Conservation (phyloP, 2,113 vertebrate genomes). For the Ramphastos sulfuratus region DNA sequence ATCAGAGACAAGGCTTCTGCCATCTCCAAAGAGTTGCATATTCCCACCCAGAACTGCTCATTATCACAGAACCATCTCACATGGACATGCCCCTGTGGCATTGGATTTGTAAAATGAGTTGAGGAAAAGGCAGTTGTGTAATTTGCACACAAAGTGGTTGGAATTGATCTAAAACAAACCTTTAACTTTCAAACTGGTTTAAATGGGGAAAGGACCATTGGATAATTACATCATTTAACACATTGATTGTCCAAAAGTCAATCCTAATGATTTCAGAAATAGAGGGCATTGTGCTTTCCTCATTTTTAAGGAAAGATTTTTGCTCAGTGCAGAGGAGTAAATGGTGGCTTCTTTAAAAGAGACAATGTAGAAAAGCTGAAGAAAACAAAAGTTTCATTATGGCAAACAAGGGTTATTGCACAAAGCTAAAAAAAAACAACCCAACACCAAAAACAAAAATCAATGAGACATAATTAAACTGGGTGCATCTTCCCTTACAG, state of each 20-base stretch:
- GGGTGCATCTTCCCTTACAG: slow-evolving; percentile 69
- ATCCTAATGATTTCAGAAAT: slow-evolving; percentile 89
- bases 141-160: slow-evolving; percentile 88
- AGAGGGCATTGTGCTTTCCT: slow-evolving; percentile 82
- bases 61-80: slow-evolving; percentile 46
- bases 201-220: slow-evolving; percentile 82
- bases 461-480: slow-evolving; percentile 91
- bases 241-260: slow-evolving; percentile 88
- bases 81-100: slow-evolving; percentile 60
- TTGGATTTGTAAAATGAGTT: slow-evolving; percentile 87
- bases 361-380: slow-evolving; percentile 83
- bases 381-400: slow-evolving; percentile 95
- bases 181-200: slow-evolving; percentile 89
- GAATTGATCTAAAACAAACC: slow-evolving; percentile 91
- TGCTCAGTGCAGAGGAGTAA: slow-evolving; percentile 64
- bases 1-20: not conserved
- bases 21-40: not conserved
- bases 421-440: slow-evolving; percentile 41
- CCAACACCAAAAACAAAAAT: slow-evolving; percentile 63
- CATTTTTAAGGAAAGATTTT: slow-evolving; percentile 80
- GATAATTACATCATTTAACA: slow-evolving; percentile 93
- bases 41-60: slow-evolving; percentile 35
- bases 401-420: slow-evolving; percentile 87
- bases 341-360: slow-evolving; percentile 68
- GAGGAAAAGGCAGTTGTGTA: slow-evolving; percentile 84